Evolutionary conservation across 2,888 invertebrate genomes (phyloP), one percentile per base, ranked within the genome.

Genomic region (Salpingus planirostris): DNA sequence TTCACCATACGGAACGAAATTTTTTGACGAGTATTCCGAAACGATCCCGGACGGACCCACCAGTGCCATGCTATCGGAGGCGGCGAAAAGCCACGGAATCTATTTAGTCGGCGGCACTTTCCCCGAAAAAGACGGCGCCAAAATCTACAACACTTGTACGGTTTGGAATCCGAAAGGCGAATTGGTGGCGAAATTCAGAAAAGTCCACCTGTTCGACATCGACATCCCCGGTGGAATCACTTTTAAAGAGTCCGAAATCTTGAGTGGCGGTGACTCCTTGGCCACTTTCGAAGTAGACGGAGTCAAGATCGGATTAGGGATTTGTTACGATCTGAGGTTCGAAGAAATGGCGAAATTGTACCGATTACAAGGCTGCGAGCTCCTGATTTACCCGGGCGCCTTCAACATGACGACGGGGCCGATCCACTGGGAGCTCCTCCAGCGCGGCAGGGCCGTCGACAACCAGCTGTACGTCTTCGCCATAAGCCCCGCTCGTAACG

Each of bases 401-500:
- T 96, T 96, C 65, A 96, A 92, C 65, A 87, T 88, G 86, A 91
- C 89, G 1, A 96, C 96, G 0, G 96, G 96, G 0, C 92, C 93
- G 1, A 67, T 80, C 32, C 95, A 96, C 64, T 97, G 93, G 92
- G 85, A 91, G 56, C 62, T 91, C 3, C 67, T 96, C 11, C 81
- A 79, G 36, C 72, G 86, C 25, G 74, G 79, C 0, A 70, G 95
- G 27, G 93, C 96, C 18, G 70, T 79, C 15, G 95, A 96, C 66
- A 84, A 87, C 60, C 93, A 95, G 68, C 66, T 90, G 25, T 97
- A 78, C 68, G 85, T 92, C 21, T 87, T 83, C 12, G 76, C 81
- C 2, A 77, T 87, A 28, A 84, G 89, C 27, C 90, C 91, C 0
- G 91, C 96, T 1, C 68, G 90, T 40, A 82, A 82, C 57, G 62